Conservation (phyloP, 2,797 vertebrate species). For the Sebastiscus albofasciatus region DNA sequence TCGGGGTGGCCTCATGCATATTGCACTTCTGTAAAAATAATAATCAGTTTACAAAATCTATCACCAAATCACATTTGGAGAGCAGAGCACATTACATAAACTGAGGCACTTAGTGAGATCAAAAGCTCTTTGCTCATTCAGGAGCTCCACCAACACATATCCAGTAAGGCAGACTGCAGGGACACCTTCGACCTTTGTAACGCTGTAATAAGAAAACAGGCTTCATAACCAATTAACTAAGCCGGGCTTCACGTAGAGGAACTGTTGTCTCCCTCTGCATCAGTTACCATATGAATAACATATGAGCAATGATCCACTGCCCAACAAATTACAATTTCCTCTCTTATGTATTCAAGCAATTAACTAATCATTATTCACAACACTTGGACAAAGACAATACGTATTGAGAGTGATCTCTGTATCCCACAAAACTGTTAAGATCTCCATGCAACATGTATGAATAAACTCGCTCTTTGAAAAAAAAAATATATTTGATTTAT, state of each 20-base stretch:
- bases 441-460: background rate
- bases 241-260: constrained; percentile 20
- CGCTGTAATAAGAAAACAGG: background rate
- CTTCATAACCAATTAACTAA: constrained; percentile 34
- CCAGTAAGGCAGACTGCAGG: constrained; percentile 6
- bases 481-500: constrained; percentile 35
- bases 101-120: constrained; percentile 51
- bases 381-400: constrained; percentile 8
- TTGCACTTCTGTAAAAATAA: constrained; percentile 20
- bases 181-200: constrained; percentile 41
- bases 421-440: background rate
- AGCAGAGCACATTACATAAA: constrained; percentile 41
- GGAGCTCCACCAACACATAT: constrained; percentile 16
- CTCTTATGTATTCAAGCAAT: constrained; percentile 9
- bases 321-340: background rate
- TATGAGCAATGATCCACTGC: constrained; percentile 8
- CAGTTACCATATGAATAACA: constrained; percentile 21
- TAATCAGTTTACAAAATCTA: constrained; percentile 51
- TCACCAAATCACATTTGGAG: constrained; percentile 42
- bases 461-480: constrained; percentile 10
- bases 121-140: constrained; percentile 47
- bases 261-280: constrained; percentile 10
- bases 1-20: constrained; percentile 10
- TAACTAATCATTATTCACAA: constrained; percentile 17
- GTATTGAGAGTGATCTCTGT: background rate